Conservation (phyloP, 2,888 invertebrate species). For the Diogma glabrata region DNA sequence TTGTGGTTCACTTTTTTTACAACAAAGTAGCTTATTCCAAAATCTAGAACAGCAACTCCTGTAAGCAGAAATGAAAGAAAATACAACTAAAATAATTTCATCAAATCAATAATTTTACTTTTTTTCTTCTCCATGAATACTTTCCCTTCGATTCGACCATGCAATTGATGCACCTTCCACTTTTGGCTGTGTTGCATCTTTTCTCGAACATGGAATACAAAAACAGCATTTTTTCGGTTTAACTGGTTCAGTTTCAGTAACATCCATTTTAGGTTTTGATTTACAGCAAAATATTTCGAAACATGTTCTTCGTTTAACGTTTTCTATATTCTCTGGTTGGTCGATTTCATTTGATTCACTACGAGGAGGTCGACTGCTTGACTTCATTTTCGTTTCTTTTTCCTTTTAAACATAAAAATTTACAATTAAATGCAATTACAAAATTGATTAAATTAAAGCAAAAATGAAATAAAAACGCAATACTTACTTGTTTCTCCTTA, state of each 20-base stretch:
- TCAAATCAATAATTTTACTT: slow-evolving; percentile 12
- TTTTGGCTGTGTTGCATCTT: slow-evolving; percentile 3
- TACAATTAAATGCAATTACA: slow-evolving; percentile 7
- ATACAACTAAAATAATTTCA: background rate
- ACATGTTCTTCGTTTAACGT: slow-evolving; percentile 31
- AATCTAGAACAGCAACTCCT: slow-evolving; percentile 33
- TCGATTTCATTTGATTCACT: slow-evolving; percentile 20
- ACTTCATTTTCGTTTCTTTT: slow-evolving; percentile 14
- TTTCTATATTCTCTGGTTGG: slow-evolving; percentile 21
- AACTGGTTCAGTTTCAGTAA: slow-evolving; percentile 29
- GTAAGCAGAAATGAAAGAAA: slow-evolving; percentile 12
- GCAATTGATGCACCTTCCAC: slow-evolving; percentile 27
- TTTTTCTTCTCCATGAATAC: slow-evolving; percentile 40
- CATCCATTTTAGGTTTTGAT: slow-evolving; percentile 34
- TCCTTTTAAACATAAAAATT: slow-evolving; percentile 11
- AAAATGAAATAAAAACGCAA: no score
- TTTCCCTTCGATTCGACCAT: slow-evolving; percentile 41
- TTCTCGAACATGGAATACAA: slow-evolving; percentile 30
- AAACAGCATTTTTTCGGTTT: slow-evolving; percentile 33
- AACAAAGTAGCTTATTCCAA: slow-evolving; percentile 27
- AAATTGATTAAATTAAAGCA: slow-evolving; percentile 7
- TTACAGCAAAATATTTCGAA: slow-evolving; percentile 34
- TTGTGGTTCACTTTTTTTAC: slow-evolving; percentile 36
- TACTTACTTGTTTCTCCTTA: slow-evolving; percentile 32
- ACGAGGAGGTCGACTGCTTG: slow-evolving; percentile 5